These are phyloP conservation scores for Squalus acanthias DNA, from an alignment of 2,797 vertebrate species.

Conservation along the genomic window DNA sequence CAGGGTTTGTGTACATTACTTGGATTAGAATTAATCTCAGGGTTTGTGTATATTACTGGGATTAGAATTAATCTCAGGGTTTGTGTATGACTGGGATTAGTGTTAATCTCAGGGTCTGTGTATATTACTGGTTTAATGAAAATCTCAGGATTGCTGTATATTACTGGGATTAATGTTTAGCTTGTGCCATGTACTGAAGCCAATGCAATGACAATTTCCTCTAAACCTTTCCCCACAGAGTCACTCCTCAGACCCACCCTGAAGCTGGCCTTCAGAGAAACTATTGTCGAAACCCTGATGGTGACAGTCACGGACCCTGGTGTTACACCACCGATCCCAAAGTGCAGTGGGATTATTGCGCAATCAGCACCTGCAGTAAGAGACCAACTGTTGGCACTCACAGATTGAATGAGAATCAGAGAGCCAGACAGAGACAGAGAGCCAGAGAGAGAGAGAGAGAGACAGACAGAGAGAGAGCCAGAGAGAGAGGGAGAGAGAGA, in stretches of 20 bases:
- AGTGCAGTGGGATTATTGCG: constrained; percentile 92
- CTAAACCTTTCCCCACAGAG: constrained; percentile 52
- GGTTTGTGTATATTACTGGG: no score
- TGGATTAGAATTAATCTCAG: no score
- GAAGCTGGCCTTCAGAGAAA: constrained; percentile 77
- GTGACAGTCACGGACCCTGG: constrained; percentile 89
- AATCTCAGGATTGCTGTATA: background rate
- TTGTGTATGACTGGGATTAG: background rate
- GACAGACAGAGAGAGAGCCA: no score
- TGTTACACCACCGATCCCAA: constrained; percentile 87
- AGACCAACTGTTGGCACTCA: background rate
- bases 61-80: background rate
- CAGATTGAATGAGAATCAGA: background rate
- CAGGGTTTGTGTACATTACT: no score
- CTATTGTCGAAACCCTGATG: constrained; percentile 89
- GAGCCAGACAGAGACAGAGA: no score
- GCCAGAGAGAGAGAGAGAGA: no score
- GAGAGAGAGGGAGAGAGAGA: no score
- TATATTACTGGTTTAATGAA: background rate
- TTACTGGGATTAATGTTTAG: background rate
- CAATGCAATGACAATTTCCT: background rate
- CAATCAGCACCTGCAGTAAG: constrained; percentile 81
- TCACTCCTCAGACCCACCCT: constrained; percentile 68
- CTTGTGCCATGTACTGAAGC: background rate
- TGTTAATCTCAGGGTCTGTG: background rate